Evolutionary conservation across 2,113 vertebrate genomes (phyloP).

Genomic region (Vulpes lagopus): DNA sequence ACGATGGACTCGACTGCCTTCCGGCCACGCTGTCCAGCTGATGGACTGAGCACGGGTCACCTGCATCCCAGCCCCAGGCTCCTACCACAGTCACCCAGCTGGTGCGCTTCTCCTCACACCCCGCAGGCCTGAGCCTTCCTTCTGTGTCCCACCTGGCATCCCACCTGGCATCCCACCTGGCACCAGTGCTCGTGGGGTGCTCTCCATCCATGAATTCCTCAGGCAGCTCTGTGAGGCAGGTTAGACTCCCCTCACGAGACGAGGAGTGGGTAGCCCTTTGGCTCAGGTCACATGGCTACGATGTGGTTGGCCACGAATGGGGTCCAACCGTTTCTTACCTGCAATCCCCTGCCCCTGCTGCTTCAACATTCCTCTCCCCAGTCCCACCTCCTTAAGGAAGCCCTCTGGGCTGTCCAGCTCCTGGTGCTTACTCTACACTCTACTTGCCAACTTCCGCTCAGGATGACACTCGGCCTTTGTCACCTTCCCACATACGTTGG

Average conservation of each 20-base stretch:
- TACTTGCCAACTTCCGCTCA: not conserved
- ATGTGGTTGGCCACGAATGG: not conserved
- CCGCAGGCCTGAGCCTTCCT: not conserved
- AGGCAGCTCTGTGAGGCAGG: not conserved
- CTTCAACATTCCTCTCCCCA: not conserved
- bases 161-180: too few species aligned
- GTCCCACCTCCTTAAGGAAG: not conserved
- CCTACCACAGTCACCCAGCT: not conserved
- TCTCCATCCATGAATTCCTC: not conserved
- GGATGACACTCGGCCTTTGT: not conserved
- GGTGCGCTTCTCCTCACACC: not conserved
- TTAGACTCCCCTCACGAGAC: too few species aligned
- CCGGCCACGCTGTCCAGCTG: not conserved
- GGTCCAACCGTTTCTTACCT: not conserved
- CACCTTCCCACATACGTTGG: accelerated
- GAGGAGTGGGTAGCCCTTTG: too few species aligned
- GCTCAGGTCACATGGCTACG: not conserved
- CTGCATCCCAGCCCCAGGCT: not conserved
- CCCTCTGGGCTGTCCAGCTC: not conserved
- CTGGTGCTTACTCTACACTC: not conserved
- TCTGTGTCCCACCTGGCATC: too few species aligned
- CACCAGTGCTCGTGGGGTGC: not conserved
- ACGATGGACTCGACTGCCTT: accelerated
- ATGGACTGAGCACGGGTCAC: not conserved
- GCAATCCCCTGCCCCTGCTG: not conserved